These are phyloP conservation scores for Bombus confusus DNA, from an alignment of 1,140 invertebrate genomes.

Conservation along the genomic window DNA sequence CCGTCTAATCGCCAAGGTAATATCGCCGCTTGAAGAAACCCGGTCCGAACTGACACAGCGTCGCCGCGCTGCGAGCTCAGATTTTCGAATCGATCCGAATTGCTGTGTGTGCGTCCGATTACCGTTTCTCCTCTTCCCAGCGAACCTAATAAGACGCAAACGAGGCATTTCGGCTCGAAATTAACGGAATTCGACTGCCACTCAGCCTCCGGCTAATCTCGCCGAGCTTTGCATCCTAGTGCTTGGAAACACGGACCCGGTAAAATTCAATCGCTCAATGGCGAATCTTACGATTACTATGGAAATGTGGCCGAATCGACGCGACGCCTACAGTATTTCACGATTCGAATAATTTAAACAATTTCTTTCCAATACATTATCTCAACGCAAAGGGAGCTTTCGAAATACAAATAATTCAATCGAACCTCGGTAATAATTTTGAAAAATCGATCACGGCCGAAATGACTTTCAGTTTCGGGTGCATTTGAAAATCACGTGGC, in stretches of 20 bases:
- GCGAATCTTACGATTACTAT: background rate
- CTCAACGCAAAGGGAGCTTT: too few relatives aligned
- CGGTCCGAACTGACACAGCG: background rate
- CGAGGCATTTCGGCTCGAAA: background rate
- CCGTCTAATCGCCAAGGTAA: background rate
- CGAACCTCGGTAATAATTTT: too few relatives aligned
- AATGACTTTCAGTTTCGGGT: too few relatives aligned
- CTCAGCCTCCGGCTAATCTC: background rate
- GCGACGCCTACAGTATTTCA: background rate
- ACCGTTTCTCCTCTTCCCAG: background rate
- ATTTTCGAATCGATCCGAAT: background rate
- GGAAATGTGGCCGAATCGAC: background rate
- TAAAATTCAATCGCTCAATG: background rate
- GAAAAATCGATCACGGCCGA: too few relatives aligned
- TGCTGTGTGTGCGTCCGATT: background rate
- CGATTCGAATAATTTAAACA: background rate
- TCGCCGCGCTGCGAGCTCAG: background rate
- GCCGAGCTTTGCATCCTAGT: background rate
- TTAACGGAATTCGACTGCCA: background rate
- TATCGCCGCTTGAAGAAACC: background rate
- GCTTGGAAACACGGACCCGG: conserved; percentile 5
- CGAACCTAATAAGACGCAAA: background rate
- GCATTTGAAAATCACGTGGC: too few relatives aligned
- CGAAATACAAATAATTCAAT: too few relatives aligned
- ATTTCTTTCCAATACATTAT: background rate